Evolutionary conservation across 1,140 invertebrate species (phyloP), one percentile per base, ranked within the genome.

Genomic region (Drosophila simulans): DNA sequence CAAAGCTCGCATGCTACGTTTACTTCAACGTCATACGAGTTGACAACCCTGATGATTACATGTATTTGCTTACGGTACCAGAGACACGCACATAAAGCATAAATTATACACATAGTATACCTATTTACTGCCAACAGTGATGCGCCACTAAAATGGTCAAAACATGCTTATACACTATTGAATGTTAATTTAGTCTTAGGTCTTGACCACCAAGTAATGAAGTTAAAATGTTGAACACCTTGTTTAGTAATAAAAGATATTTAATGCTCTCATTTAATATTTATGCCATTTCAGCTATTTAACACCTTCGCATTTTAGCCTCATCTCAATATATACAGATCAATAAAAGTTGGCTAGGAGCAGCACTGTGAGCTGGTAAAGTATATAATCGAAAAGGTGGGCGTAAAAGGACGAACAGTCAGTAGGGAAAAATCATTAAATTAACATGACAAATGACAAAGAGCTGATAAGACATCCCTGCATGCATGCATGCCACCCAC

Each of bases 401-500:
- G 31, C 22, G 34, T 4, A 10, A 12, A 20, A 20, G 35, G 42
- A 17, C 20, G 17, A 43, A 13, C 48, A 71, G 59, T n/a, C 56
- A 63, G 46, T 42, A 48, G 25, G 48, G n/a, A n/a, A 79, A 79
- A 75, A 84, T 84, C 80, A 72, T 82, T 82, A 84, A 84, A 84
- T 84, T 84, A 84, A 82, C 80, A 84, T 83, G 80, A 84, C 80
- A 84, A 84, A 84, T 82, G 80, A 84, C 80, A 84, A 69, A 79
- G 71, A 54, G 40, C 65, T 68, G 76, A 84, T 84, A 84, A 84
- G 82, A 76, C 66, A 68, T 55, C 27, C 59, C 56, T 77, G 78
- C 63, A 76, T 79, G 79, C 77, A 82, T 77, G 68, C 58, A 53
- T 35, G 40, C 42, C 46, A 42, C 70, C 62, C 77, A 66, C 49